phyloP scores from a whole-genome alignment of 2,888 invertebrate species.

The Vandiemenella viatica region DNA sequence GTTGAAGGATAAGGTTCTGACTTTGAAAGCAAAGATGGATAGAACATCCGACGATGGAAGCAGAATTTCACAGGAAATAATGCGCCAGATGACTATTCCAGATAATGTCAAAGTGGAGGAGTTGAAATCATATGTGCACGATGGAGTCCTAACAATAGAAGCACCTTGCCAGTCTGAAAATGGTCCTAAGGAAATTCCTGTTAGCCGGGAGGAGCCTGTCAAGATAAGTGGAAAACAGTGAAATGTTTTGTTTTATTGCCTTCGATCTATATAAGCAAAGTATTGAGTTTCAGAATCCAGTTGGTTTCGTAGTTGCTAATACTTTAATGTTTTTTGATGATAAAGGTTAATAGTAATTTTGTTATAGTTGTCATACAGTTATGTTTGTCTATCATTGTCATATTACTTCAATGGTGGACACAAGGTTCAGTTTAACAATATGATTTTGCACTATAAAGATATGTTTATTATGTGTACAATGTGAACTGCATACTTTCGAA shows the following conservation, averaged over 20 bases:
- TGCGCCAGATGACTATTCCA: slow-evolving; percentile 20
- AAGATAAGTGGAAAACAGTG: background rate
- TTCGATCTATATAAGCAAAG: no score
- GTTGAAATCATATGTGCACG: slow-evolving; percentile 19
- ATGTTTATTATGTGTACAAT: no score
- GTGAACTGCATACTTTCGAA: no score
- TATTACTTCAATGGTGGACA: no score
- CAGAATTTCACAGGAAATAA: slow-evolving; percentile 19
- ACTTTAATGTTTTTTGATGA: no score
- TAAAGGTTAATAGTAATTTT: no score
- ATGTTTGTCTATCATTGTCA: no score
- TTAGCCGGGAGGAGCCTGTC: background rate
- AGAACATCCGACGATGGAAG: slow-evolving; percentile 19
- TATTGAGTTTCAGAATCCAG: no score
- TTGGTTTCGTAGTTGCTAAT: no score
- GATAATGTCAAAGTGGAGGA: slow-evolving; percentile 18
- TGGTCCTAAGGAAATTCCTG: slow-evolving; percentile 9
- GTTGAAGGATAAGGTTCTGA: slow-evolving; percentile 18
- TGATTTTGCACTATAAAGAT: no score
- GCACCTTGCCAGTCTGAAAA: slow-evolving; percentile 15
- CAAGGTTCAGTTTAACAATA: no score
- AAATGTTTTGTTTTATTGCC: background rate
- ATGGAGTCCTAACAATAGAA: slow-evolving; percentile 21
- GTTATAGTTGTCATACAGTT: no score
- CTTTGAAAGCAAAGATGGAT: slow-evolving; percentile 19